phyloP scores from a whole-genome alignment of 2,113 vertebrate species.

The Nyctereutes procyonoides region DNA sequence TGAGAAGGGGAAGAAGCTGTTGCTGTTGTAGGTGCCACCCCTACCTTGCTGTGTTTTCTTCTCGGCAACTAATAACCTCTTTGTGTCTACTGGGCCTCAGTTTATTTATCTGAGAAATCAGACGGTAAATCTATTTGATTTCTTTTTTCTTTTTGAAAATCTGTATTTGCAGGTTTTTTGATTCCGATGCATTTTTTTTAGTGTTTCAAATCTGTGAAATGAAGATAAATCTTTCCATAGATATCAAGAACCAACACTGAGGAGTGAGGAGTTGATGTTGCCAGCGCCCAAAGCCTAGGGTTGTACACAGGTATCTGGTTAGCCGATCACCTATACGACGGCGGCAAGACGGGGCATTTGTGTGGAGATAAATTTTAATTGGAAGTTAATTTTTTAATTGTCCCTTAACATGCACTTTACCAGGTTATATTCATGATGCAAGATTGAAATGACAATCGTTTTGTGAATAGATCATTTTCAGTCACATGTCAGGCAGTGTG shows the following conservation, averaged over 20 bases:
- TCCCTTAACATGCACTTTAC: background rate
- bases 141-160: background rate
- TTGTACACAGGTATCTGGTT: background rate
- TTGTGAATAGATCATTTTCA: background rate
- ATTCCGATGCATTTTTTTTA: background rate
- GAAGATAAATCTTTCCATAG: background rate
- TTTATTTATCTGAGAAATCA: background rate
- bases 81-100: background rate
- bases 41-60: background rate
- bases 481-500: background rate
- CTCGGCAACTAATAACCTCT: background rate
- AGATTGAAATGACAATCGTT: background rate
- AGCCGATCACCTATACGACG: background rate
- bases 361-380: background rate
- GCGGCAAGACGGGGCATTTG: background rate
- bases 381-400: constrained; percentile 23
- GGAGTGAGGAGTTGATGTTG: background rate
- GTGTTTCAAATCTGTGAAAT: background rate
- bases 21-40: background rate
- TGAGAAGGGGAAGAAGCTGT: background rate
- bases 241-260: background rate
- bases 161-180: background rate
- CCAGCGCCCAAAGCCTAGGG: background rate
- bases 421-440: background rate
- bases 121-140: background rate